Conservation (phyloP, 2,113 vertebrate genomes). For the Cottus gobio region DNA sequence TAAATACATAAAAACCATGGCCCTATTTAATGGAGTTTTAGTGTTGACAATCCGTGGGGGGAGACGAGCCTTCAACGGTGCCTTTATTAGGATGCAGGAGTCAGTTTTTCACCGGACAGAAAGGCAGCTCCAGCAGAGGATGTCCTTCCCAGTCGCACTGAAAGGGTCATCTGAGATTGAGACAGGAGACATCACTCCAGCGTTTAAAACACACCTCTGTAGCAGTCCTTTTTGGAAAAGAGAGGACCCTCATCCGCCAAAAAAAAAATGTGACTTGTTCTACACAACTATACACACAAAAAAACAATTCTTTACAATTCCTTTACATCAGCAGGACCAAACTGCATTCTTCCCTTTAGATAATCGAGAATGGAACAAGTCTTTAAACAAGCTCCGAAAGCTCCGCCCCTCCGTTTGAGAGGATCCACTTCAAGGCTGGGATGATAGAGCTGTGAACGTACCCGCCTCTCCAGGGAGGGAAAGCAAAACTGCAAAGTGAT, state of each 20-base stretch:
- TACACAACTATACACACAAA: slow-evolving; percentile 64
- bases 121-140: slow-evolving; percentile 62
- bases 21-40: slow-evolving; percentile 48
- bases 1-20: slow-evolving; percentile 60
- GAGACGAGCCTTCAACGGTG: slow-evolving; percentile 12
- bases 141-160: slow-evolving; percentile 28
- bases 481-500: slow-evolving; percentile 61
- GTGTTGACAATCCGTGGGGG: slow-evolving; percentile 10
- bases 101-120: slow-evolving; percentile 45
- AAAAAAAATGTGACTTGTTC: slow-evolving; percentile 47
- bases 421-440: slow-evolving; percentile 53
- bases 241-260: slow-evolving; percentile 18
- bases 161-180: slow-evolving; percentile 29
- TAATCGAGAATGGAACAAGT: slow-evolving; percentile 43
- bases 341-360: slow-evolving; percentile 71
- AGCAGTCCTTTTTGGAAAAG: slow-evolving; percentile 38
- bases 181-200: slow-evolving; percentile 13
- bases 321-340: slow-evolving; percentile 80
- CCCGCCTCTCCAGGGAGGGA: slow-evolving; percentile 40
- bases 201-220: slow-evolving; percentile 23
- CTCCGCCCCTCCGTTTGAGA: slow-evolving; percentile 14
- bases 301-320: slow-evolving; percentile 63
- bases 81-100: slow-evolving; percentile 26
- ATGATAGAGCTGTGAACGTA: slow-evolving; percentile 54
- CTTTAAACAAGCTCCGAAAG: slow-evolving; percentile 55